These are phyloP conservation scores for Mesocricetus auratus DNA, from an alignment of 2,113 vertebrate genomes.

Conservation along the genomic window DNA sequence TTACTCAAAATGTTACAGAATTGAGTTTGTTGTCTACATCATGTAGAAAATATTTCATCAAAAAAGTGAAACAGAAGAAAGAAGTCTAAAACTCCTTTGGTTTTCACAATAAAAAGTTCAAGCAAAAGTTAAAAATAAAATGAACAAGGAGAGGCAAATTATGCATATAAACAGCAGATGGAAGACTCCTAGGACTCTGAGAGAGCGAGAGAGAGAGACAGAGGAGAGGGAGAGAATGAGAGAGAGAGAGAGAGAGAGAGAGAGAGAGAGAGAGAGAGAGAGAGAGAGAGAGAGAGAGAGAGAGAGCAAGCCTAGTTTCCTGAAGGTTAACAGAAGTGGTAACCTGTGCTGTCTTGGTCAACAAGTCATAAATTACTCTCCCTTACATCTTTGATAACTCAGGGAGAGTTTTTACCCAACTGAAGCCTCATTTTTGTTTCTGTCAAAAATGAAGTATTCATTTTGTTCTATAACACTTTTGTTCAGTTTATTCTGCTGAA, in stretches of 20 bases:
- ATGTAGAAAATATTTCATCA: background rate
- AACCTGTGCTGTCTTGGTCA: background rate
- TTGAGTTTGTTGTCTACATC: background rate
- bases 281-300: too few species aligned
- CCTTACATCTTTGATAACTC: background rate
- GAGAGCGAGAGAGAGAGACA: background rate
- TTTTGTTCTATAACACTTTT: background rate
- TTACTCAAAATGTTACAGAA: background rate
- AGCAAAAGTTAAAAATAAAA: background rate
- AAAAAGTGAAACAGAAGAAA: background rate
- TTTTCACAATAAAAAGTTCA: background rate
- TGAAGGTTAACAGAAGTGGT: background rate
- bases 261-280: too few species aligned
- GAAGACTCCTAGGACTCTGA: background rate
- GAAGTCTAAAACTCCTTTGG: background rate
- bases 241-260: too few species aligned
- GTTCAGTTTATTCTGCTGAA: background rate
- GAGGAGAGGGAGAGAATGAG: rapidly evolving
- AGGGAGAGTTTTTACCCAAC: background rate
- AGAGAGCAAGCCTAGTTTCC: background rate
- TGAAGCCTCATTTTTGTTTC: background rate
- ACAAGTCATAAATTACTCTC: background rate
- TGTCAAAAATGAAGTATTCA: conserved; percentile 12
- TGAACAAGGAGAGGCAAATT: background rate
- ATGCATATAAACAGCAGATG: background rate